Percentiles rank a stretch among this genome's conserved stretches.
phyloP scores from a whole-genome alignment of 2,113 vertebrate genomes.

The Rhabdomys dilectus region DNA sequence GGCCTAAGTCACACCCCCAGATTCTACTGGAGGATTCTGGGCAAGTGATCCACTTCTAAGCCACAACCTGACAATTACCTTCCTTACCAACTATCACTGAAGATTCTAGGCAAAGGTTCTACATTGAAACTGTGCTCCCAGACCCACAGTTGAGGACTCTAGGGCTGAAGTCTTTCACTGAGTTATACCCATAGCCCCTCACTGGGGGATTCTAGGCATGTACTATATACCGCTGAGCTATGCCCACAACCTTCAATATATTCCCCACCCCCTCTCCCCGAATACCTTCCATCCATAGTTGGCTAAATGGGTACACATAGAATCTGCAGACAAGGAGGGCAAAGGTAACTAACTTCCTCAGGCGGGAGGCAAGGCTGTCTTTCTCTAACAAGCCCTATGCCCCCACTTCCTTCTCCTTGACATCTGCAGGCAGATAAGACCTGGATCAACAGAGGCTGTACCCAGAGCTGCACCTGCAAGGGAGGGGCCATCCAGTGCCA shows the following conservation, averaged over 20 bases:
- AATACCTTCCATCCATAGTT: neutral
- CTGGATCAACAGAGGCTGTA: constrained; percentile 87
- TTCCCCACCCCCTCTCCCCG: neutral
- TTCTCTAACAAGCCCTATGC: neutral
- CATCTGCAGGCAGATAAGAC: constrained; percentile 86
- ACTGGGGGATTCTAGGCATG: neutral
- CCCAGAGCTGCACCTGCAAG: constrained; percentile 84
- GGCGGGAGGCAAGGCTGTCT: neutral
- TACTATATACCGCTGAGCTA: neutral
- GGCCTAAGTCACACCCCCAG: neutral
- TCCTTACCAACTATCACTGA: neutral
- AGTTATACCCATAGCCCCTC: neutral
- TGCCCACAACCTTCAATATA: neutral
- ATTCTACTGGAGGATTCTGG: neutral
- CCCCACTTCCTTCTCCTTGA: neutral
- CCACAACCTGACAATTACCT: neutral
- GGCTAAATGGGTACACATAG: neutral
- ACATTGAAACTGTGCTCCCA: neutral
- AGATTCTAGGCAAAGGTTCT: neutral
- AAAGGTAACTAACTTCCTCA: neutral
- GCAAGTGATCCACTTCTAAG: neutral
- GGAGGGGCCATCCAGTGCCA: constrained; percentile 83
- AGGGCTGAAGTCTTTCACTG: neutral
- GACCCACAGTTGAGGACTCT: neutral
- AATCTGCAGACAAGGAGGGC: neutral